Evolutionary conservation across 2,113 vertebrate genomes (phyloP).

Genomic region (Heteronetta atricapilla): DNA sequence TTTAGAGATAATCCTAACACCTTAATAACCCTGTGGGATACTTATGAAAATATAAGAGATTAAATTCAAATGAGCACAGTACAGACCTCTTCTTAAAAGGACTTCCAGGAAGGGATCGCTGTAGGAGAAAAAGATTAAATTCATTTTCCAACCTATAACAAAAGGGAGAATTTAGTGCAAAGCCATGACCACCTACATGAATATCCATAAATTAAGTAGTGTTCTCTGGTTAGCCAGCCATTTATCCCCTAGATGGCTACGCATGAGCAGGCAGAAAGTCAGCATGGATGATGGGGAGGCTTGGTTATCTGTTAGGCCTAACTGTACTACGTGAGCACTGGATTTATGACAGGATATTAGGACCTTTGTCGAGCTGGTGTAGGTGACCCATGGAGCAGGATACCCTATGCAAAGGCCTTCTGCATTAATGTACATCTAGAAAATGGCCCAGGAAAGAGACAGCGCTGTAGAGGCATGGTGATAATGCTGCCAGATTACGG

Average conservation of each 20-base stretch:
- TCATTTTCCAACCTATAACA: neutral
- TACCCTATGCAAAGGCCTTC: neutral
- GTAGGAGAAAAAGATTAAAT: neutral
- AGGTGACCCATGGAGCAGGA: neutral
- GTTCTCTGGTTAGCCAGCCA: neutral
- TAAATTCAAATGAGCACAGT: conserved; percentile 6
- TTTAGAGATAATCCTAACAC: neutral
- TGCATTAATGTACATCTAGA: neutral
- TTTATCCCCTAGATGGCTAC: neutral
- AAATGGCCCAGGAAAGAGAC: neutral
- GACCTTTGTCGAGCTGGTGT: neutral
- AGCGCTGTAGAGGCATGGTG: neutral
- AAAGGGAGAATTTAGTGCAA: neutral
- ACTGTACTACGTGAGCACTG: accelerated
- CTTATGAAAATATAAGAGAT: conserved; percentile 22
- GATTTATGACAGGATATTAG: neutral
- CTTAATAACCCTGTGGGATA: neutral
- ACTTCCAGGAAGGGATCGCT: neutral
- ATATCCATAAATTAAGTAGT: neutral
- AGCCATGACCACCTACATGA: neutral
- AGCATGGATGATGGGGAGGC: neutral
- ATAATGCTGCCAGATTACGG: accelerated
- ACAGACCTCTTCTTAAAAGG: neutral
- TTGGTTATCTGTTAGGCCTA: neutral
- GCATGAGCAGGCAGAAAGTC: neutral